Evolutionary conservation across 1,140 invertebrate species (phyloP), one percentile per base, ranked within the genome.

Genomic region (Nomia melanderi): DNA sequence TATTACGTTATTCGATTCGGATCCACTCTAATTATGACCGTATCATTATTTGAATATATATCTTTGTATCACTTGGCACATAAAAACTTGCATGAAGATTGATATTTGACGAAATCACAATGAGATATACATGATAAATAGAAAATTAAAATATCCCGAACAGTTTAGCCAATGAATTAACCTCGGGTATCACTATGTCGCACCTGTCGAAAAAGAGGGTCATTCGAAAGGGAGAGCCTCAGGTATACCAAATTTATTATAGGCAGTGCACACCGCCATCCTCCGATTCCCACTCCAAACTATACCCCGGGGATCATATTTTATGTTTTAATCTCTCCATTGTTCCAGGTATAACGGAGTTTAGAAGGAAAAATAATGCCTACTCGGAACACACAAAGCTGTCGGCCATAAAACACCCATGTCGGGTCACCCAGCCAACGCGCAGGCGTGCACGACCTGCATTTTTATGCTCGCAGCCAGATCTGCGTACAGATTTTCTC

Each of bases 301-400:
- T 83, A 81, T 81, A 73, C 82, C 81, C 83, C 59, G 67, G 88
- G 86, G 87, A 88, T 91, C 90, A 91, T 92, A 92, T 91, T 92
- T 92, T 91, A 92, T 86, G 88, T 92, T 92, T 91, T 91, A 92
- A 92, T 92, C 91, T 92, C 90, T 90, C 91, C 91, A 92, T 92
- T 92, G 91, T 92, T 92, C 89, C 89, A 87, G 87, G 90, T 89
- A 92, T 92, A 91, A 91, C 91, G 90, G 91, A 90, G 89, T 90
- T 91, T 90, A 90, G 86, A 88, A 88, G 89, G 87, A 91, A 92
- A 91, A 92, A 90, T 91, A 91, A 92, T 91, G 89, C 89, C 90
- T 90, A 90, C 90, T 86, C 89, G 90, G 91, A 92, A 91, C 90
- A 91, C 87, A 90, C 89, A 90, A 90, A 88, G 86, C 90, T 89